Evolutionary conservation across 2,113 vertebrate species (phyloP).

Genomic region (Corythaixoides concolor): DNA sequence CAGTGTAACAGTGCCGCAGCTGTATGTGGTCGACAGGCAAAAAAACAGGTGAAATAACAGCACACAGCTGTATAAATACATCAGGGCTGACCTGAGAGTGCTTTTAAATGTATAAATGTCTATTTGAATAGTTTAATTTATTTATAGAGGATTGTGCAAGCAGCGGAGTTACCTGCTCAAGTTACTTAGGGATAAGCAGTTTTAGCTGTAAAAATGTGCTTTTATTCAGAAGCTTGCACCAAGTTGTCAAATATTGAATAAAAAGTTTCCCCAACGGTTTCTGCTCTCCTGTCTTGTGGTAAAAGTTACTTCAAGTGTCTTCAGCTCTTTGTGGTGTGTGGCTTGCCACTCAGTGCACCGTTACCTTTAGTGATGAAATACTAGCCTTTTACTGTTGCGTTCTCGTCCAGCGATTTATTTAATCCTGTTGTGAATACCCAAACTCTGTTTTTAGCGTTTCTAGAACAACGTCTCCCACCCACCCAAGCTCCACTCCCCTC

Average conservation of each 20-base stretch:
- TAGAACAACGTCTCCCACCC: too few relatives aligned
- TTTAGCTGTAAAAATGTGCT: background rate
- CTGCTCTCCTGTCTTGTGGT: background rate
- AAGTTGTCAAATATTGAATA: background rate
- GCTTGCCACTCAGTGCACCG: accelerated
- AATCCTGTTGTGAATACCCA: accelerated
- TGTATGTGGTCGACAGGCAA: accelerated
- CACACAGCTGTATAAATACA: background rate
- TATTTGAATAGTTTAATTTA: accelerated
- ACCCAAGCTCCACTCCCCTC: accelerated
- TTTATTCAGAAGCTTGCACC: background rate
- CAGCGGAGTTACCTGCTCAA: accelerated
- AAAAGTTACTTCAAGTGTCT: background rate
- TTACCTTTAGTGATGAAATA: background rate
- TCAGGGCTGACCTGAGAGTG: too few relatives aligned
- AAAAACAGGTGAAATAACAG: background rate
- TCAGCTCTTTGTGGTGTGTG: accelerated
- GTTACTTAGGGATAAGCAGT: too few relatives aligned
- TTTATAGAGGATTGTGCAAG: background rate
- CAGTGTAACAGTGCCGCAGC: accelerated
- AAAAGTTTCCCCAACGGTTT: background rate
- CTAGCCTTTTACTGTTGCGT: accelerated
- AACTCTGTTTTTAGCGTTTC: accelerated
- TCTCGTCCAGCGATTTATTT: too few relatives aligned
- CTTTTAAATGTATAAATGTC: background rate